Conservation (phyloP, 2,888 invertebrate genomes). For the Catocala nupta region DNA sequence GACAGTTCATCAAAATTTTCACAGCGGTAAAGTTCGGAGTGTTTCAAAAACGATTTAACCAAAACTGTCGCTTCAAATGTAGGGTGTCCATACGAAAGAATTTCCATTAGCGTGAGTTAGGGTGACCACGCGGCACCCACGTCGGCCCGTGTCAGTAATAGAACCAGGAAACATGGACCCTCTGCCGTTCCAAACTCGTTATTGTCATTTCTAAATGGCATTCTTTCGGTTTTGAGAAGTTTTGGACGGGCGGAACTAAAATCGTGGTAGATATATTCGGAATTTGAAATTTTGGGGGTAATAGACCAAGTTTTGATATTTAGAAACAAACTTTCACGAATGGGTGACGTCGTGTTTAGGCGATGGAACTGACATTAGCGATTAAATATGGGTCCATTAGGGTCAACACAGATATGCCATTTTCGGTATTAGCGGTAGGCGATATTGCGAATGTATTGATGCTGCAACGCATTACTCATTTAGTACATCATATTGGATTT, state of each 20-base stretch:
- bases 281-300: background rate
- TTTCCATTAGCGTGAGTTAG: constrained; percentile 71
- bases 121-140: constrained; percentile 61
- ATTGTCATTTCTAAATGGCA: constrained; percentile 43
- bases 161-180: constrained; percentile 40
- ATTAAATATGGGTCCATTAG: too few relatives aligned
- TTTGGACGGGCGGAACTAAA: constrained; percentile 7
- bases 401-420: too few relatives aligned
- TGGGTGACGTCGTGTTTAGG: too few relatives aligned
- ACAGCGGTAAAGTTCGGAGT: constrained; percentile 30
- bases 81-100: constrained; percentile 64
- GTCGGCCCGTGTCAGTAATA: constrained; percentile 62
- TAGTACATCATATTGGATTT: too few relatives aligned
- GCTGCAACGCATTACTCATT: too few relatives aligned
- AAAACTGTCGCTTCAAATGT: constrained; percentile 43
- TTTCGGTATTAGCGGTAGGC: too few relatives aligned
- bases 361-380: too few relatives aligned
- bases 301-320: too few relatives aligned
- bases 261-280: background rate
- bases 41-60: constrained; percentile 40
- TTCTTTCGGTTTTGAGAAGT: constrained; percentile 27
- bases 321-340: too few relatives aligned
- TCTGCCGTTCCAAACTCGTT: constrained; percentile 31
- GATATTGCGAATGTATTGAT: too few relatives aligned
- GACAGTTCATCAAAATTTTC: constrained; percentile 43